Base-by-base conservation (phyloP, 2,113 vertebrate genomes). In the Tupaia tana region DNA sequence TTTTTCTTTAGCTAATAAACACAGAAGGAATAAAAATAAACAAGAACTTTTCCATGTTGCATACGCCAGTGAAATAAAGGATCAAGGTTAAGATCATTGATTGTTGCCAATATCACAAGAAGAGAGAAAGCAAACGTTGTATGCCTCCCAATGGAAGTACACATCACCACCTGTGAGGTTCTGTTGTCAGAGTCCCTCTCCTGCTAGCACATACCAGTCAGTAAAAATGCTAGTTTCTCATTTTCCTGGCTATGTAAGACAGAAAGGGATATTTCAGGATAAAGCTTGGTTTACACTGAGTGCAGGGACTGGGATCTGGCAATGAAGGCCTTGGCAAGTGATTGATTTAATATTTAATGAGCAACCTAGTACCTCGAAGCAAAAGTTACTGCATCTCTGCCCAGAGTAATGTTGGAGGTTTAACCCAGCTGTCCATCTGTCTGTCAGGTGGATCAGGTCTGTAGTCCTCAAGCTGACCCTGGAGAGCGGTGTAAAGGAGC, bases 291-390 rank as follows among this genome's bases (percentile, higher is more conserved):
- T 94, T 92, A 61, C 19, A 64, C 3, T 69, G 58, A 95, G 63
- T 9, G 1, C 6, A 25, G 58, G 9, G 52, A 59, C 58, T 80
- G 71, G 43, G 11, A 73, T 67, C 34, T 74, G n/a, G 75, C 29
- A n/a, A 13, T 75, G 82, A 93, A 66, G 70, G 34, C 29, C 66
- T 86, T 75, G 73, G 66, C n/a, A 81, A 77, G 73, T 93, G 56
- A 92, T 84, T 89, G 58, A 79, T 79, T 74, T 92, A 71, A 84
- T 82, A 80, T 63, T 93, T 66, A 91, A 90, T 64, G 58, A 85
- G 31, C 7, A 19, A 24, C 27, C 75, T 27, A 19, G n/a, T 66
- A 29, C 61, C 71, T 94, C 61, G 9, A 89, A 84, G 78, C 13
- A 3, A 66, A 93, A 89, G 61, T 93, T 93, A 31, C 75, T 80